Evolutionary conservation across 2,888 invertebrate genomes (phyloP).

Genomic region (Prostheceraeus crozeri): DNA sequence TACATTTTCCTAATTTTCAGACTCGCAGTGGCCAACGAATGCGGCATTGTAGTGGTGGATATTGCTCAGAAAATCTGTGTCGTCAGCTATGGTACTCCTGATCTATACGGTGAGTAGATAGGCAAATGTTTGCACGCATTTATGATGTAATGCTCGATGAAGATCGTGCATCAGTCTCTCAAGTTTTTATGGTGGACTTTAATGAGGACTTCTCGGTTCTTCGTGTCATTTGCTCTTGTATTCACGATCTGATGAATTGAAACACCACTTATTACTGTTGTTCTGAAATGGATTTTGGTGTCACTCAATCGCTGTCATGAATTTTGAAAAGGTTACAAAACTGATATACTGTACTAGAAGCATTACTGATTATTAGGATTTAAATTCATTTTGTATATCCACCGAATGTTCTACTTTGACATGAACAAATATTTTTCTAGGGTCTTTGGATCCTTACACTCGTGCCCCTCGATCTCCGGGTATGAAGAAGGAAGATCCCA

Average conservation of each 20-base stretch:
- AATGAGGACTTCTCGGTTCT: no score
- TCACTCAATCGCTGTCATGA: not conserved
- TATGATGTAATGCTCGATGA: not conserved
- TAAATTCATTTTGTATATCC: no score
- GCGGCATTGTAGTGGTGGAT: constrained; percentile 87
- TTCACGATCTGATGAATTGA: not conserved
- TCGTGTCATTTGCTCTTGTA: no score
- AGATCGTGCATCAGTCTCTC: not conserved
- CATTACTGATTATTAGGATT: not conserved
- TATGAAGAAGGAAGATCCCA: constrained; percentile 45
- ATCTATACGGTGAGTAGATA: constrained; percentile 72
- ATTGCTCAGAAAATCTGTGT: constrained; percentile 77
- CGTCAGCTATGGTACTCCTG: constrained; percentile 77
- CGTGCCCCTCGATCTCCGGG: constrained; percentile 72
- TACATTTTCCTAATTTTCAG: constrained; percentile 62
- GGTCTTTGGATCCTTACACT: constrained; percentile 73
- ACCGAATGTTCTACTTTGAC: no score
- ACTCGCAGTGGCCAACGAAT: constrained; percentile 92
- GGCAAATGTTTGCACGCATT: not conserved
- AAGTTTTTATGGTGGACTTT: not conserved
- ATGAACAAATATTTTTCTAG: constrained; percentile 45
- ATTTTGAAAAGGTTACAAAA: not conserved
- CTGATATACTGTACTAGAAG: constrained; percentile 3
- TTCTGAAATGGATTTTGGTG: not conserved
- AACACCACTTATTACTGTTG: not conserved